Evolutionary conservation across 37 sponge, comb jelly and placozoan species (phyloP), one percentile per base, ranked within the genome.

Genomic region (Spongia lamella): DNA sequence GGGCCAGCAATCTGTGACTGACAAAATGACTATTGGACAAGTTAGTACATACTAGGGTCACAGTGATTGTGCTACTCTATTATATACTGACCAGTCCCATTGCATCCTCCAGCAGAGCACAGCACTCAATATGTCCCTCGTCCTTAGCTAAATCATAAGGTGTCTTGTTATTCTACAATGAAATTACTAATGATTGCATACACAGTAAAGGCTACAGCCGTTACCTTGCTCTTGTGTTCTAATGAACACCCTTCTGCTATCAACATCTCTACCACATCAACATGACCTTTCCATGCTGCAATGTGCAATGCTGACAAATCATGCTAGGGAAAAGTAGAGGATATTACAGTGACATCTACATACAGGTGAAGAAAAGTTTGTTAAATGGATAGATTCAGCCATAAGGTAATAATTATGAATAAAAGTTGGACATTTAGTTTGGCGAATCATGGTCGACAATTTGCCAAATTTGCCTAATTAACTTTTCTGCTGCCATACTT

Each of bases 271-370:
- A 89, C 80, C 51, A 83, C 50, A n/a, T 30, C 43, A 6, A 61
- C 47, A 39, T 84, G 73, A 0, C 85, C 84, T 65, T 87, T 84
- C 76, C 70, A 79, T 21, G 84, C 86, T 70, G 85, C 84, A 40
- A 77, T 68, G 83, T 83, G 88, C 34, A 80, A 62, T 39, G 85
- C 72, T 1, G 88, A 79, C 52, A 79, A 73, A 2, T 80, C 84
- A 53, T 55, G 40, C 88, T 88, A 75, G 0, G 37, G 55, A 43
- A 16, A 34, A 55, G 4, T 57, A 7, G 24, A 77, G 13, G 29
- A 21, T 17, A 61, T 24, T 20, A 38, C 26, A n/a, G n/a, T n/a
- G n/a, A n/a, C n/a, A n/a, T n/a, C n/a, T 27, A 13, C 21, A 19
- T 38, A 65, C 20, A 29, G 21, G 9, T 14, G 13, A n/a, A 38